These are phyloP conservation scores for Corvus hawaiiensis DNA, from an alignment of 2,113 vertebrate species.

Conservation along the genomic window DNA sequence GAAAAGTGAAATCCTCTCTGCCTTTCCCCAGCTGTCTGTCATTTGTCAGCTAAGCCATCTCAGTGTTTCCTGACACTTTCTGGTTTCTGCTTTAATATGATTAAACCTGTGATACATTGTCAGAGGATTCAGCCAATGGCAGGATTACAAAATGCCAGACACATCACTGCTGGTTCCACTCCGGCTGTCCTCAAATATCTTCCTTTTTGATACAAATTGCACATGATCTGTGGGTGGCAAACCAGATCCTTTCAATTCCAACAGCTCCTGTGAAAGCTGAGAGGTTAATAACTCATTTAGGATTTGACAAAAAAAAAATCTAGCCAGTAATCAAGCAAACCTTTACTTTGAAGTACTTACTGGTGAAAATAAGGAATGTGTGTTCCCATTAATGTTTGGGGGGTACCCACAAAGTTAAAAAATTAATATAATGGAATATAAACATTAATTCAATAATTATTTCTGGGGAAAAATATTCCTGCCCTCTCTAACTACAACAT, in stretches of 20 bases:
- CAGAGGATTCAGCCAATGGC: conserved; percentile 18
- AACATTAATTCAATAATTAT: background rate
- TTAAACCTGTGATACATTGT: conserved; percentile 17
- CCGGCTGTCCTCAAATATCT: background rate
- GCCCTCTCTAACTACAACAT: background rate
- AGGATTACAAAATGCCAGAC: conserved; percentile 23
- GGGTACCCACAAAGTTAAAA: accelerated
- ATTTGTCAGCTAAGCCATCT: background rate
- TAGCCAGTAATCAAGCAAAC: background rate
- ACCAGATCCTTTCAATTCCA: background rate
- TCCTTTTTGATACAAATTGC: conserved; percentile 16
- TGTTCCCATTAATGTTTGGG: background rate
- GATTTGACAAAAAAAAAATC: background rate
- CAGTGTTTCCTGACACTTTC: background rate
- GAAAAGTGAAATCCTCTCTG: background rate
- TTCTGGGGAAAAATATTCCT: background rate
- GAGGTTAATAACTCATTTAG: background rate
- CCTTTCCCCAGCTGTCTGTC: background rate
- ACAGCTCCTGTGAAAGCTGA: background rate
- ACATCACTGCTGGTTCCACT: background rate
- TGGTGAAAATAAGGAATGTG: background rate
- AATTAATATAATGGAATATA: background rate
- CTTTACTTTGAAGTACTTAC: background rate
- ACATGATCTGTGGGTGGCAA: background rate
- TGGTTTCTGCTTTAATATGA: background rate